Base-by-base conservation (phyloP, 92 coral and sea anemone genomes). In the Palythoa grandiflora region DNA sequence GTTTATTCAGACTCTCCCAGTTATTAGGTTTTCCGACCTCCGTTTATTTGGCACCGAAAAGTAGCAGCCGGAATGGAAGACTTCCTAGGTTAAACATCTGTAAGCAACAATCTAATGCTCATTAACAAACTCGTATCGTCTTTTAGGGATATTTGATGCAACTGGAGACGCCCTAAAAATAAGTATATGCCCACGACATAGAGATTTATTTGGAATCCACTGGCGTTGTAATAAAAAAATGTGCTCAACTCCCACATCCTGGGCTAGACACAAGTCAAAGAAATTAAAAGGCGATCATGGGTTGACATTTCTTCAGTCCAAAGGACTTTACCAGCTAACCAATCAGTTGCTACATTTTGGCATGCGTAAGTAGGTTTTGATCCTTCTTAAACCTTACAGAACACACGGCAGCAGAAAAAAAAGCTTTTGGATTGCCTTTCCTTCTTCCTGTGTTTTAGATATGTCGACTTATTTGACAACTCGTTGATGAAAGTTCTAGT, bases 271-370 rank as follows among this genome's bases (percentile, higher is more conserved):
- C 83, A 85, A 85, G 60, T 85, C 55, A 21, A 59, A 59, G 70
- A 68, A 77, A 20, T 60, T 40, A 51, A 87, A 74, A 75, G 89
- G 83, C 9, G 85, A 87, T 76, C 75, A 60, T 57, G 89, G 89
- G 35, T 55, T 87, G 40, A 87, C 89, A 50, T 77, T 15, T 54
- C 54, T 20, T 59, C 89, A 87, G 85, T 87, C 89, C 51, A n/a
- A 87, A 60, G 89, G 59, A 38, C 89, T 87, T 60, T 77, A 87
- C 55, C 86, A 77, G 53, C 65, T 87, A 40, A 87, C 89, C 77
- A 76, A 77, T 66, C 54, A 77, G 61, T 28, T 77, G 57, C 51
- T 77, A 47, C 84, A 81, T 75, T 85, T 87, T 52, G 89, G 89
- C 17, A 15, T 54, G 71, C 85, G 89, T 86, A 51, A 86, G 89